Conservation (phyloP, 92 coral and sea anemone genomes). For the Diadumene lineata region DNA sequence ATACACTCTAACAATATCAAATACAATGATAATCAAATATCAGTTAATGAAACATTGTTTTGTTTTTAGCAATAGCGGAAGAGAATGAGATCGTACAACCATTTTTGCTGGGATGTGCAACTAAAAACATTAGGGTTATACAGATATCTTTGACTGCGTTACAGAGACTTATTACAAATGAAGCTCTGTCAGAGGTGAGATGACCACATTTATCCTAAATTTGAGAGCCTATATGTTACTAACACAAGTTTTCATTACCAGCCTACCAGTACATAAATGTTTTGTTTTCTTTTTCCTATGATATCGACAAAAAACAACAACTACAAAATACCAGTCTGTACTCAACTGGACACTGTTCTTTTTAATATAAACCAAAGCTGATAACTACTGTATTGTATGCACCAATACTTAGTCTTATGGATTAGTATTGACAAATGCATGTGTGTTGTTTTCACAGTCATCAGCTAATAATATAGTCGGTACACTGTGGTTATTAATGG, state of each 20-base stretch:
- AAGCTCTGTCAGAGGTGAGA: conserved; percentile 91
- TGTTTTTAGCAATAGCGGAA: conserved; percentile 79
- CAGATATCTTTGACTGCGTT: conserved; percentile 92
- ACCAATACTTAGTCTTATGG: too few relatives aligned
- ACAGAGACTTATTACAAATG: conserved; percentile 85
- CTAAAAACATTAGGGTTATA: conserved; percentile 90
- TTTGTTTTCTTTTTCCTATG: too few relatives aligned
- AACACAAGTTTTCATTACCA: too few relatives aligned
- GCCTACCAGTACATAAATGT: too few relatives aligned
- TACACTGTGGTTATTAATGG: conserved; percentile 92
- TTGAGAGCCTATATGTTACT: too few relatives aligned
- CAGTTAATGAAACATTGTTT: background rate
- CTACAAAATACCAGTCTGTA: too few relatives aligned
- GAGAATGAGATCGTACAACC: conserved; percentile 97
- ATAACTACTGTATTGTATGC: too few relatives aligned
- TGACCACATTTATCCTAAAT: background rate
- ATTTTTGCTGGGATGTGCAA: conserved; percentile 95
- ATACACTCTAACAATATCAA: too few relatives aligned
- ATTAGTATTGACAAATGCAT: background rate
- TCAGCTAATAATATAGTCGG: conserved; percentile 82
- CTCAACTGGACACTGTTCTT: too few relatives aligned
- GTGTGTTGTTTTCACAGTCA: conserved; percentile 43
- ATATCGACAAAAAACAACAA: too few relatives aligned
- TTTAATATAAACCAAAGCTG: too few relatives aligned
- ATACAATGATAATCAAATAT: background rate